Evolutionary conservation across 2,888 invertebrate species (phyloP).

Genomic region (Poecilobothrus nobilitatus): DNA sequence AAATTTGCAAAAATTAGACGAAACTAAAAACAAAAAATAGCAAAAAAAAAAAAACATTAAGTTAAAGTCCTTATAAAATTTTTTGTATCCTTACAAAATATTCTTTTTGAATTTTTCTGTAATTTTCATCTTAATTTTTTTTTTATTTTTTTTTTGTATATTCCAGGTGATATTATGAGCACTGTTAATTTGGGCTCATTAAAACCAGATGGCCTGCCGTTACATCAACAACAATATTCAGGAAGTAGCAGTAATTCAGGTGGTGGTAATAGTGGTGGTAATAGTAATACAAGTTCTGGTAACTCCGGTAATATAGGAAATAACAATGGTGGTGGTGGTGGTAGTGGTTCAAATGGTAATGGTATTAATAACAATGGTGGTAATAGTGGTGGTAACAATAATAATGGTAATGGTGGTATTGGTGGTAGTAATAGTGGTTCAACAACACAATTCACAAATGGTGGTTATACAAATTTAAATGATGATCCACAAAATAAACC

Average conservation of each 20-base stretch:
- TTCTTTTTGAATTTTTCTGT: not conserved
- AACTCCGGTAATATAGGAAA: slow-evolving; percentile 4
- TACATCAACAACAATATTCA: not conserved
- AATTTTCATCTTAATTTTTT: too few species aligned
- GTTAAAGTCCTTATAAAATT: too few species aligned
- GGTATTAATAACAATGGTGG: not conserved
- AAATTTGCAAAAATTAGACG: not conserved
- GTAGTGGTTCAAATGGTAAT: not conserved
- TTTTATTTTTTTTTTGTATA: slow-evolving; percentile 13
- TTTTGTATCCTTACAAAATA: not conserved
- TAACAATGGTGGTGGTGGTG: slow-evolving; percentile 11
- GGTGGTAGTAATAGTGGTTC: not conserved
- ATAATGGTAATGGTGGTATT: not conserved
- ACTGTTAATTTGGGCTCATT: slow-evolving; percentile 13
- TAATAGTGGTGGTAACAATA: not conserved
- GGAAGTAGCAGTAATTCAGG: not conserved
- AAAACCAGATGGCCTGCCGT: slow-evolving; percentile 10
- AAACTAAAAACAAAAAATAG: not conserved
- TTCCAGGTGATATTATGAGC: slow-evolving; percentile 19
- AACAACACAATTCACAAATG: slow-evolving; percentile 8
- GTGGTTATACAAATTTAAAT: slow-evolving; percentile 9
- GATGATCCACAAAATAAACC: slow-evolving; percentile 32
- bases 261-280: slow-evolving; percentile 9
- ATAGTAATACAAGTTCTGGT: slow-evolving; percentile 8
- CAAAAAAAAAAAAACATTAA: not conserved